Base-by-base conservation (phyloP, 2,113 vertebrate genomes). In the Oncorhynchus mykiss region DNA sequence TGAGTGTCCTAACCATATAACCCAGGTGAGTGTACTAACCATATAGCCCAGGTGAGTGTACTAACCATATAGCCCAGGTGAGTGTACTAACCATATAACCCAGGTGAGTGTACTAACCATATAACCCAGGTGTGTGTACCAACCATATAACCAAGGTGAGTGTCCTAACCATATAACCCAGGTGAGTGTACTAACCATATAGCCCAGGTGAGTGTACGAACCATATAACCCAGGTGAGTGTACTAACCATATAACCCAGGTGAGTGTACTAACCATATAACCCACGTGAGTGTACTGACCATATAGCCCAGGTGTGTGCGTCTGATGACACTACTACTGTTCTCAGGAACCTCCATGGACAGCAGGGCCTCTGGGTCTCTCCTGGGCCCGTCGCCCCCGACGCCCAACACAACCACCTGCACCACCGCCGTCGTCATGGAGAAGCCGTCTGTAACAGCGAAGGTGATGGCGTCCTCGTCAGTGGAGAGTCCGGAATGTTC, bases 371-470 rank as follows among this genome's bases (percentile, higher is more conserved):
- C 88, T 0, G 93, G 91, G 75, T 94, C 95, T 69, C 90, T 90
- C 72, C 54, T 92, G 0, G 95, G 98, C 0, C 94, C 94, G 0
- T 48, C 80, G n/a, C 67, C 88, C 5, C 89, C 88, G 4, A 85
- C 73, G 22, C 76, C 91, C 27, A 92, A 85, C 81, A 98, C 94
- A 3, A 83, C 74, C 76, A 99, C 96, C 78, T 91, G 93, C 87
- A 99, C 91, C 48, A 92, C 84, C 0, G 92, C 85, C 2, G 88
- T 91, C 1, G 92, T 93, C 12, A 92, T 92, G 14, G 93, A 92
- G 67, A 93, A 81, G 0, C 97, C 96, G 0, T 99, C 96, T 0
- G 96, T 96, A 49, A 98, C 96, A 0, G 95, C 94, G 91, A 99
- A 90, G 29, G 94, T 94, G 91, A 98, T 90, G 84, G 90, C 85